Evolutionary conservation across 2,888 invertebrate genomes (phyloP).

Genomic region (Dicycla oo): DNA sequence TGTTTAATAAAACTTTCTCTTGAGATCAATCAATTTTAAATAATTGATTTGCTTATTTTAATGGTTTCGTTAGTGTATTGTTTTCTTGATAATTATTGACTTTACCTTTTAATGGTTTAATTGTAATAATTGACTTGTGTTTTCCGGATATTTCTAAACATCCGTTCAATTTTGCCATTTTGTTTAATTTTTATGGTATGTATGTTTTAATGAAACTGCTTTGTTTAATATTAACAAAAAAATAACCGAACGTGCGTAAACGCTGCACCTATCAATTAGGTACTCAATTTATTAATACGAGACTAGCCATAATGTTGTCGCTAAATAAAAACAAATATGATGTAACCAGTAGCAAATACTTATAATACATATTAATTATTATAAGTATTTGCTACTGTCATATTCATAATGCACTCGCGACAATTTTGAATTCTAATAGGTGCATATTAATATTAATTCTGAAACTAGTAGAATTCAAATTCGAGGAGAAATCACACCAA

Average conservation of each 20-base stretch:
- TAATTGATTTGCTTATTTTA: neutral
- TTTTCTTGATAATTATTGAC: neutral
- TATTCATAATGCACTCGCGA: neutral
- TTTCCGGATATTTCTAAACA: neutral
- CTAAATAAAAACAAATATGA: constrained; percentile 10
- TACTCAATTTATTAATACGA: constrained; percentile 10
- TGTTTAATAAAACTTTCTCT: too few relatives aligned
- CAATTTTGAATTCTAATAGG: neutral
- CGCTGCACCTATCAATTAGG: neutral
- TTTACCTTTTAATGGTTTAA: constrained; percentile 12
- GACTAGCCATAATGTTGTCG: neutral
- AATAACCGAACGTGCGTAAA: constrained; percentile 6
- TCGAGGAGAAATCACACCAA: too few relatives aligned
- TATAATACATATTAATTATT: too few relatives aligned
- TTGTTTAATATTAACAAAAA: constrained; percentile 11
- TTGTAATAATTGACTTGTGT: constrained; percentile 12
- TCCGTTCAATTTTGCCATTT: neutral
- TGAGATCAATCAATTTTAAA: neutral
- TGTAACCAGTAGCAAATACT: neutral
- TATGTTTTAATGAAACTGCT: neutral
- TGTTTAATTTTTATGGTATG: neutral
- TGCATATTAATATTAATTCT: neutral
- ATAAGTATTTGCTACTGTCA: too few relatives aligned
- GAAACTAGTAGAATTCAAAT: too few relatives aligned
- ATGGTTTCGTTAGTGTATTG: constrained; percentile 11